Evolutionary conservation across 2,797 vertebrate species (phyloP), one percentile per base, ranked within the genome.

Genomic region (Tragopan temminckii): DNA sequence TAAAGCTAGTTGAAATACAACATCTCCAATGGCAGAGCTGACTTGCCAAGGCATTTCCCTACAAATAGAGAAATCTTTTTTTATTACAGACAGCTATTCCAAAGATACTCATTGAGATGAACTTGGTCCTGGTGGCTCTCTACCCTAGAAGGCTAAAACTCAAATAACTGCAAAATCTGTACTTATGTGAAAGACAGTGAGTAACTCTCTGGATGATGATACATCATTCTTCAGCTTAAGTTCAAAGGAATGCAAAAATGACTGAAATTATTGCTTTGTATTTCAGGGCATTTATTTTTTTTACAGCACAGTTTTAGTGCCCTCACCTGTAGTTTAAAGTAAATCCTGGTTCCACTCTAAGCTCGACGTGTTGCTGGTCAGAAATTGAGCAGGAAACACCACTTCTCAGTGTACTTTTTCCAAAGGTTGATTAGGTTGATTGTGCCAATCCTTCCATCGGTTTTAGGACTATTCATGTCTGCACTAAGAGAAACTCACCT

Each of bases 311-410:
- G 8, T 31, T 74, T 25, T 31, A 36, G 29, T 55, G 14, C 67
- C 57, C 62, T 19, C 53, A 16, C 17, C 45, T 58, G 9, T 35
- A 67, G 6, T 17, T 83, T 78, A 40, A 76, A 40, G 4, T 13
- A 24, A 21, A 36, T 3, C 14, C 23, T 2, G 1, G 5, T 46
- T 94, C 68, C 21, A 27, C 38, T 63, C 33, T 42, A 68, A 91
- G 35, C 7, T 71, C 11, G 13, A 10, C 0, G 0, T n/a, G 40
- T 52, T 83, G 29, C 57, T 0, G 0, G 23, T 42, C 14, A 76
- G 59, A 68, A 0, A 6, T 0, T 17, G 31, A 84, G 25, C 31
- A 85, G 48, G 5, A 81, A 80, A 64, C 17, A 55, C 4, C 16
- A 33, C 8, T 74, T 84, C 40, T 84, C 3, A 1, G 18, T 23